Percentiles rank a stretch among this genome's conserved stretches.
Evolutionary conservation across 2,888 invertebrate species (phyloP).

Genomic region (Himalopsyche tibetana): DNA sequence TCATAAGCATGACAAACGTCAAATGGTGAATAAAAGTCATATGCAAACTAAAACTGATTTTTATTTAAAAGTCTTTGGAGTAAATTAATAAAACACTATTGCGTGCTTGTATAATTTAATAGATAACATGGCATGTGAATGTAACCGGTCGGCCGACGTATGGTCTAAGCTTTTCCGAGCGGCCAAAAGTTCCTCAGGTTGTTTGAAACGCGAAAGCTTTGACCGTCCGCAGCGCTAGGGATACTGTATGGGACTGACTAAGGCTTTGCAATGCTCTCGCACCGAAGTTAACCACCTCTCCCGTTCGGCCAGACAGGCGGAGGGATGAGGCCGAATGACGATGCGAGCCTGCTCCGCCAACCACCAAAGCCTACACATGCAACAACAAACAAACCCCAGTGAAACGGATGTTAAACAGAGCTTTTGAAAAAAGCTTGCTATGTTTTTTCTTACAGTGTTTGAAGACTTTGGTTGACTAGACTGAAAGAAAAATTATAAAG

Average conservation of each 20-base stretch:
- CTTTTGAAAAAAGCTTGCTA: conserved; percentile 14
- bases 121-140: conserved; percentile 8
- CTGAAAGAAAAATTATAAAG: too few relatives aligned
- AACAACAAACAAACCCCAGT: conserved; percentile 9
- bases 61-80: neutral
- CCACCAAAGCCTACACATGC: conserved; percentile 32
- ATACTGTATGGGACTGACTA: conserved; percentile 60
- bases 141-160: conserved; percentile 45
- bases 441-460: neutral
- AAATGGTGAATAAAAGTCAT: too few relatives aligned
- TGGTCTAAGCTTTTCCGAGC: conserved; percentile 47
- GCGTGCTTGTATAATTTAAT: conserved; percentile 10
- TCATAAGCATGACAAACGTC: too few relatives aligned
- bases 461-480: neutral
- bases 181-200: conserved; percentile 47
- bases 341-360: conserved; percentile 46
- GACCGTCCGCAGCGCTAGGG: conserved; percentile 63
- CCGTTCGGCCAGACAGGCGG: conserved; percentile 31
- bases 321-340: conserved; percentile 50
- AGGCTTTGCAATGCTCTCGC: conserved; percentile 48
- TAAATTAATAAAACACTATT: conserved; percentile 14
- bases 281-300: conserved; percentile 50
- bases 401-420: conserved; percentile 34
- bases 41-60: too few relatives aligned
- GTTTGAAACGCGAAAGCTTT: conserved; percentile 51